Base-by-base conservation (phyloP, 2,113 vertebrate species). In the Ochotona princeps region DNA sequence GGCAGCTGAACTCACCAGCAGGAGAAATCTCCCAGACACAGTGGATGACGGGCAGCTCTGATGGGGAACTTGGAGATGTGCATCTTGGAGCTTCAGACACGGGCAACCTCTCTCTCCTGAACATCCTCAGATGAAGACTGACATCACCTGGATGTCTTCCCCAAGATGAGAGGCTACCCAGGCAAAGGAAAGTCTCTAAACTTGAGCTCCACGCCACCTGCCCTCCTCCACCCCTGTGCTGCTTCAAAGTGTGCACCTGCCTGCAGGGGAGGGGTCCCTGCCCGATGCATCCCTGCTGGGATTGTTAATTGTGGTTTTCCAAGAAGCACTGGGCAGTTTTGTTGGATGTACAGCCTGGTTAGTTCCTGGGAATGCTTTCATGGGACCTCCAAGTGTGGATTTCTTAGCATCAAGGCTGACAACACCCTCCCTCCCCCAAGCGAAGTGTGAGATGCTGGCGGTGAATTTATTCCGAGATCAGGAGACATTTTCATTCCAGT, bases 1-100 rank as follows among this genome's bases (percentile, higher is more conserved):
- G 83, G 69, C 1, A 26, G 32, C 83, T 94, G 93, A 75, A 30
- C 89, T 89, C 89, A 93, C 61, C 87, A 67, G 87, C 35, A 86
- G 76, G 69, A 20, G 54, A 65, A 73, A 89, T 83, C 86, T 91
- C 82, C 54, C 80, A 17, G 76, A 92, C 92, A 88, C 92, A 83
- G 83, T 6, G 32, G 60, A 86, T 96, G 95, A 97, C 28, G 47
- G 96, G 76, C 92, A 95, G 83, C 93, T 97, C 83, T 93, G 73
- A 96, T 87, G 92, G 35, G 54, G 30, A 83, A 38, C 2, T 17
- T 17, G 49, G 72, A 81, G 81, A 69, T 23, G 8, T 61, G 70
- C 75, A 12, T 87, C 83, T 61, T 8, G 23, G 78, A 78, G 69
- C 35, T 51, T 32, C 57, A 44, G 23, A 0, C 5, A 23, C 32